phyloP scores from a whole-genome alignment of 2,888 invertebrate species.

The Portevinia maculata region DNA sequence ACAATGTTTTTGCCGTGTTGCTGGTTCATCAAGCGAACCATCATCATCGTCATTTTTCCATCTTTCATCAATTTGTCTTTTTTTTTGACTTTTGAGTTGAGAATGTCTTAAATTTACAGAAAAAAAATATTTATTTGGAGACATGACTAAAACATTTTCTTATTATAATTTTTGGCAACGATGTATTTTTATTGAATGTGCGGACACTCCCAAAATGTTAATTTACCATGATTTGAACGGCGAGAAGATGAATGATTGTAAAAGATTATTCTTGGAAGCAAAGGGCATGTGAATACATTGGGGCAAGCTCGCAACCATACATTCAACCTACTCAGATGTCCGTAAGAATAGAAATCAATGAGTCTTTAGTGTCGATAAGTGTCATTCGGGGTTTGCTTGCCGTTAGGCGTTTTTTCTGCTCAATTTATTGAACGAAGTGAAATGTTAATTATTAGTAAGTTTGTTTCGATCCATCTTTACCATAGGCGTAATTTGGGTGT shows the following conservation, averaged over 20 bases:
- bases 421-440: neutral
- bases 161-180: conserved; percentile 11
- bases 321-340: neutral
- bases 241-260: conserved; percentile 16
- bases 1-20: conserved; percentile 13
- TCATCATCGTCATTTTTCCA: conserved; percentile 23
- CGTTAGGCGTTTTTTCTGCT: neutral
- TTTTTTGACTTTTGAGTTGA: conserved; percentile 1
- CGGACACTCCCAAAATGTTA: conserved; percentile 16
- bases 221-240: neutral
- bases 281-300: neutral
- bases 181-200: conserved; percentile 30
- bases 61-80: conserved; percentile 20
- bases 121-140: conserved; percentile 19
- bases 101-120: conserved; percentile 2
- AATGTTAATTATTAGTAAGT: conserved; percentile 1
- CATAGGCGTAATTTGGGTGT: neutral
- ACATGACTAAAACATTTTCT: conserved; percentile 18
- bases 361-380: conserved; percentile 9
- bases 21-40: conserved; percentile 1
- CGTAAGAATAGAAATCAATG: conserved; percentile 8
- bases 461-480: neutral
- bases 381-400: neutral
- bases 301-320: neutral
- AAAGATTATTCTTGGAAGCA: conserved; percentile 31